Conservation (phyloP, 2,113 vertebrate species). For the Crotalus horridus region DNA sequence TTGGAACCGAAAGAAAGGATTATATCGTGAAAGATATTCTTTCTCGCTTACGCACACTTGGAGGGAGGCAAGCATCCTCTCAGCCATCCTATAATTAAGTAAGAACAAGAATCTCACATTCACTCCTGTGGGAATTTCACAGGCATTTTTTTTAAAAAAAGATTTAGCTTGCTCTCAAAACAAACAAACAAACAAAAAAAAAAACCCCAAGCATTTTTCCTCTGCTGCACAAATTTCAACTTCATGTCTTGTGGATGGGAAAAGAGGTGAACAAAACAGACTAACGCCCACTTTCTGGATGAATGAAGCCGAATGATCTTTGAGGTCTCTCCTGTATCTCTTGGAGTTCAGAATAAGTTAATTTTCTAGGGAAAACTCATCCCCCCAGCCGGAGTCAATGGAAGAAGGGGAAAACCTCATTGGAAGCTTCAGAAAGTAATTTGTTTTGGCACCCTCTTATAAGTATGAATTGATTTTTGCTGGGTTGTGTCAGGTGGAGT, state of each 20-base stretch:
- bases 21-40: not conserved
- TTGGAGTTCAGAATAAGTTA: conserved; percentile 38
- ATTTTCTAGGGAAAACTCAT: conserved; percentile 22
- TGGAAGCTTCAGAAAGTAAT: conserved; percentile 55
- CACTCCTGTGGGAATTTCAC: not conserved
- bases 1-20: not conserved
- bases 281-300: not conserved
- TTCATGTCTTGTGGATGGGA: not conserved
- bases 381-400: conserved; percentile 20
- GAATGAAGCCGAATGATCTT: not conserved
- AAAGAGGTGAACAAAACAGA: not conserved
- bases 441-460: conserved; percentile 64
- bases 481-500: conserved; percentile 61
- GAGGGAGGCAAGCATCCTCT: not conserved
- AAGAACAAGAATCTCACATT: not conserved
- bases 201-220: not conserved
- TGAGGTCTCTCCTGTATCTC: not conserved
- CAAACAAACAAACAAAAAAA: not conserved
- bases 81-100: not conserved
- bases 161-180: not conserved
- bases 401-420: conserved; percentile 38
- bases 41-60: not conserved
- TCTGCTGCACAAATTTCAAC: not conserved
- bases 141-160: not conserved
- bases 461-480: conserved; percentile 66